These are phyloP conservation scores for Trichoplusia ni DNA, from an alignment of 1,140 invertebrate species.

Conservation along the genomic window DNA sequence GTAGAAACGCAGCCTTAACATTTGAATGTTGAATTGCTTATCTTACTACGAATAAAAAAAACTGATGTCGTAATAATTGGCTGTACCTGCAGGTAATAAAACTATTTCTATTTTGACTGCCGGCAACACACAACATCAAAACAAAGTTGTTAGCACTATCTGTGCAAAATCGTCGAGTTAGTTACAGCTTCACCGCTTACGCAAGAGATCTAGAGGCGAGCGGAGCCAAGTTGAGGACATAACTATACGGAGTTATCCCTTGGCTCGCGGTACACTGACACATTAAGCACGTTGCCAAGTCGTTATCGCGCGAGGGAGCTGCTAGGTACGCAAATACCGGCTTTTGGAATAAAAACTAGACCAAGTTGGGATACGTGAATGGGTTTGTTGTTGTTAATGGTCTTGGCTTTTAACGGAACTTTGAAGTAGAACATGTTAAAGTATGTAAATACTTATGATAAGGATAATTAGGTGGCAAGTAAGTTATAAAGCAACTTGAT, in stretches of 20 bases:
- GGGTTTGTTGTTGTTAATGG: neutral
- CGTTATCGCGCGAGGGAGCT: slow-evolving; percentile 32
- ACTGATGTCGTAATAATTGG: too few relatives aligned
- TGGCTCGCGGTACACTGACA: slow-evolving; percentile 49
- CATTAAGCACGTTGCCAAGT: slow-evolving; percentile 59
- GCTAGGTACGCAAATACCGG: neutral
- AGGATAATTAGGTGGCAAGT: neutral
- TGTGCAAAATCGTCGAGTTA: too few relatives aligned
- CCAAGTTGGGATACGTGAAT: neutral
- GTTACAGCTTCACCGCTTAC: neutral
- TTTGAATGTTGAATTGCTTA: too few relatives aligned
- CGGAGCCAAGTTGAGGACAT: slow-evolving; percentile 38
- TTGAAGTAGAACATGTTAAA: neutral
- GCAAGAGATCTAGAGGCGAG: neutral
- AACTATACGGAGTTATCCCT: slow-evolving; percentile 40
- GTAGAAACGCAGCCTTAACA: too few relatives aligned
- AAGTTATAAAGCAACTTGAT: too few relatives aligned
- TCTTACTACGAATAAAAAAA: too few relatives aligned
- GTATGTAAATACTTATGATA: neutral
- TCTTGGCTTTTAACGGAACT: neutral
- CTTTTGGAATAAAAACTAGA: slow-evolving; percentile 1
- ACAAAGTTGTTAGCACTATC: too few relatives aligned
- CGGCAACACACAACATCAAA: too few relatives aligned
- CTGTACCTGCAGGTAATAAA: too few relatives aligned
- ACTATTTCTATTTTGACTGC: too few relatives aligned